These are phyloP conservation scores for Herpetotheres cachinnans DNA, from an alignment of 2,113 vertebrate species.

Conservation along the genomic window DNA sequence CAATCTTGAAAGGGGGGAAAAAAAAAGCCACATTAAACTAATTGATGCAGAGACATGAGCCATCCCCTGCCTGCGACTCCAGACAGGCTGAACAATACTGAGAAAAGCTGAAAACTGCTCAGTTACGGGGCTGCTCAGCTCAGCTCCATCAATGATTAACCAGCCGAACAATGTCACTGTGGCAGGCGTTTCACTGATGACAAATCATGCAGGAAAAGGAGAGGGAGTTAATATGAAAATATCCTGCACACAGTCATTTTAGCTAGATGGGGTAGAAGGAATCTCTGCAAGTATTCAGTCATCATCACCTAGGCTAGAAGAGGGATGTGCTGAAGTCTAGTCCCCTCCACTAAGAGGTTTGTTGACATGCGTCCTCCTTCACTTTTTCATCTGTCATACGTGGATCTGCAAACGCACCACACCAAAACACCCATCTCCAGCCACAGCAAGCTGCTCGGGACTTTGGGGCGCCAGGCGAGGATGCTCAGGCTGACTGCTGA, in stretches of 20 bases:
- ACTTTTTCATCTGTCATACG: neutral
- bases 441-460: fast-evolving
- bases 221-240: neutral
- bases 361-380: fast-evolving
- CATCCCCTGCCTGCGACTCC: neutral
- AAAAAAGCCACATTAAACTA: neutral
- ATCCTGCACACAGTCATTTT: neutral
- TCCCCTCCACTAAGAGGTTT: fast-evolving
- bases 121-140: neutral
- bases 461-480: neutral
- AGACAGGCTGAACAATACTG: neutral
- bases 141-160: neutral
- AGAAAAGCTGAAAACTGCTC: neutral
- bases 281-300: fast-evolving
- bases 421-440: neutral
- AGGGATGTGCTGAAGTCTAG: fast-evolving
- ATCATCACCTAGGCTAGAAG: neutral
- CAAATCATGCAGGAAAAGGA: neutral
- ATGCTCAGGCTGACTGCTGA: neutral
- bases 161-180: fast-evolving
- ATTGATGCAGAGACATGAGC: neutral
- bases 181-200: neutral
- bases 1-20: fast-evolving
- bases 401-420: neutral
- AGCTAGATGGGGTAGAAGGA: neutral